Percentiles rank a stretch among this genome's conserved stretches.
phyloP scores from a whole-genome alignment of 1,140 invertebrate species.

The Nymphalis io region DNA sequence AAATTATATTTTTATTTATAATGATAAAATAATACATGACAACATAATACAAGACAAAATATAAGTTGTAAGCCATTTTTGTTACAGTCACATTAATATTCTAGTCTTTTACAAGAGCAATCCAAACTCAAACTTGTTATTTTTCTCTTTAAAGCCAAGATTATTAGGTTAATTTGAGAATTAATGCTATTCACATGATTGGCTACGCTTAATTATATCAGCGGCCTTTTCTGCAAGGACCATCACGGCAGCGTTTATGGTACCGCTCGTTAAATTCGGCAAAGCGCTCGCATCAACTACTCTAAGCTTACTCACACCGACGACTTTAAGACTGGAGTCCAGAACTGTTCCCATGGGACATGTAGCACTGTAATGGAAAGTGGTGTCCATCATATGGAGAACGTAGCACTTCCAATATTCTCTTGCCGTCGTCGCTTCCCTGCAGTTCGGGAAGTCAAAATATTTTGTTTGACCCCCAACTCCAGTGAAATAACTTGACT shows the following conservation, averaged over 20 bases:
- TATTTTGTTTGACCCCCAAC: conserved; percentile 24
- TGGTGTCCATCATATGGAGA: conserved; percentile 52
- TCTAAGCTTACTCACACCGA: conserved; percentile 53
- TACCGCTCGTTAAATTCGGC: conserved; percentile 40
- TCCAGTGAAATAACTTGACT: conserved; percentile 27
- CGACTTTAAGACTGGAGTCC: conserved; percentile 69
- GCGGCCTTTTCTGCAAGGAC: conserved; percentile 44
- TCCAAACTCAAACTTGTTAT: too few relatives aligned
- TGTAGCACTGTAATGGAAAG: conserved; percentile 74
- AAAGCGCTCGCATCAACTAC: conserved; percentile 55
- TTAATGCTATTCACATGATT: background rate
- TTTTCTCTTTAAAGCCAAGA: too few relatives aligned
- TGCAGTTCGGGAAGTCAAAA: conserved; percentile 27
- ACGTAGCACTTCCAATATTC: conserved; percentile 73
- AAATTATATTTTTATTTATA: too few relatives aligned
- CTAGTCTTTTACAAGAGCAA: too few relatives aligned
- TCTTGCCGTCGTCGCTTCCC: conserved; percentile 17
- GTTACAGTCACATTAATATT: too few relatives aligned
- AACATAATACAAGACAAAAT: too few relatives aligned
- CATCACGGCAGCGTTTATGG: conserved; percentile 44
- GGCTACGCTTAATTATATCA: conserved; percentile 37
- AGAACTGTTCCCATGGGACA: conserved; percentile 79
- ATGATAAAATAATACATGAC: too few relatives aligned
- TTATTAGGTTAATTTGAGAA: too few relatives aligned
- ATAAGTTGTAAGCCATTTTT: too few relatives aligned